Conservation (phyloP, 2,797 vertebrate genomes). For the Darevskia nairensis region DNA sequence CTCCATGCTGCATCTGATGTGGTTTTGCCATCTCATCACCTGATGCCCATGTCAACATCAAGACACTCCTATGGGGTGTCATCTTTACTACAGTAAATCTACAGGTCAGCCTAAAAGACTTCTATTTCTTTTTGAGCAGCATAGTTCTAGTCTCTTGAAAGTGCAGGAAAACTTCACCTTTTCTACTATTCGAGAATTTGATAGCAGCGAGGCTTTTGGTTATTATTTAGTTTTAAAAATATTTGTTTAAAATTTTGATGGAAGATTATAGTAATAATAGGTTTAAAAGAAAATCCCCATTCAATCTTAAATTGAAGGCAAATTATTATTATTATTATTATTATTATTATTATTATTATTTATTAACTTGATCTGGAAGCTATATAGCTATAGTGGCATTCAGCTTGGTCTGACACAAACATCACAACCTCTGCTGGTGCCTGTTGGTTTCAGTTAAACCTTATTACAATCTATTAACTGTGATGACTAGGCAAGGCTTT, state of each 20-base stretch:
- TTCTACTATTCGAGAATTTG: slow-evolving; percentile 2
- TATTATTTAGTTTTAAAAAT: neutral
- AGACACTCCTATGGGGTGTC: slow-evolving; percentile 82
- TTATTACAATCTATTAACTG: neutral
- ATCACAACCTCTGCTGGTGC: neutral
- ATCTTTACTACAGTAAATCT: slow-evolving; percentile 79
- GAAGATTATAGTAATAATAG: neutral
- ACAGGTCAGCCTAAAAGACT: slow-evolving; percentile 39
- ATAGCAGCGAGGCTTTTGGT: neutral
- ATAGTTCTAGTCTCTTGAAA: slow-evolving; percentile 24
- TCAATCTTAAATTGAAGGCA: too few relatives aligned
- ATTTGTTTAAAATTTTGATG: slow-evolving; percentile 28
- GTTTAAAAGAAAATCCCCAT: too few relatives aligned
- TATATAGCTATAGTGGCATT: neutral
- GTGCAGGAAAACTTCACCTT: slow-evolving; percentile 24
- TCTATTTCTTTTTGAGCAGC: slow-evolving; percentile 17
- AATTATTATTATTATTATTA: too few relatives aligned
- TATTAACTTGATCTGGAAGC: neutral
- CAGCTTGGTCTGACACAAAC: neutral
- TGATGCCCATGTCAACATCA: slow-evolving; percentile 83
- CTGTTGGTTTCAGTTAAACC: neutral
- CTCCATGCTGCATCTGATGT: slow-evolving; percentile 79
- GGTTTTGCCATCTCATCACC: slow-evolving; percentile 81
- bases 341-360: too few relatives aligned
- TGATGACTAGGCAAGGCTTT: neutral